Evolutionary conservation across 2,888 invertebrate genomes (phyloP).

Genomic region (Horisme vitalbata): DNA sequence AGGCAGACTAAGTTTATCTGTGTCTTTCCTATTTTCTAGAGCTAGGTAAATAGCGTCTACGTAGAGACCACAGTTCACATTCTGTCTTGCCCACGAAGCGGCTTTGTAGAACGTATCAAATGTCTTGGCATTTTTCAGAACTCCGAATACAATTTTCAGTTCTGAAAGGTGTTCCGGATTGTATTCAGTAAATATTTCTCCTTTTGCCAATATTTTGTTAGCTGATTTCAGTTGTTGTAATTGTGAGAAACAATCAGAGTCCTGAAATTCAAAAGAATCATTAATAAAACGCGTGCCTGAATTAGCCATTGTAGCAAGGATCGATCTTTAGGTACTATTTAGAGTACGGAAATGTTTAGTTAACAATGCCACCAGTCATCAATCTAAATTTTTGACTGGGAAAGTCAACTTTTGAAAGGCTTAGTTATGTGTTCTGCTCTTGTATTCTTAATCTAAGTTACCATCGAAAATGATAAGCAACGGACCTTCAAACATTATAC

Average conservation of each 20-base stretch:
- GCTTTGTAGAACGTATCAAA: conserved; percentile 82
- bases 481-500: too few relatives aligned
- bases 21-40: conserved; percentile 81
- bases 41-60: conserved; percentile 84
- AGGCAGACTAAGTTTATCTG: conserved; percentile 82
- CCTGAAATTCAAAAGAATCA: conserved; percentile 47
- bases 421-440: too few relatives aligned
- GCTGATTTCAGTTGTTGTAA: conserved; percentile 49
- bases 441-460: too few relatives aligned
- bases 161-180: conserved; percentile 57
- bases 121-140: conserved; percentile 81
- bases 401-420: too few relatives aligned
- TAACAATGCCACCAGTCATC: too few relatives aligned
- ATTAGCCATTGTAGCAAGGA: too few relatives aligned
- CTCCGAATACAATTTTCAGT: conserved; percentile 63
- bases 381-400: too few relatives aligned
- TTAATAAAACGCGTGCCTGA: not conserved
- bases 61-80: conserved; percentile 85
- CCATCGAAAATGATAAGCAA: too few relatives aligned
- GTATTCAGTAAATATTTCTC: conserved; percentile 68
- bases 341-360: too few relatives aligned
- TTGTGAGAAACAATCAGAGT: conserved; percentile 51
- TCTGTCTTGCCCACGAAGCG: conserved; percentile 83
- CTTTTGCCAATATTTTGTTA: conserved; percentile 58
- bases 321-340: too few relatives aligned